Evolutionary conservation across 2,888 invertebrate species (phyloP).

Genomic region (Tromatobia lineatoria): DNA sequence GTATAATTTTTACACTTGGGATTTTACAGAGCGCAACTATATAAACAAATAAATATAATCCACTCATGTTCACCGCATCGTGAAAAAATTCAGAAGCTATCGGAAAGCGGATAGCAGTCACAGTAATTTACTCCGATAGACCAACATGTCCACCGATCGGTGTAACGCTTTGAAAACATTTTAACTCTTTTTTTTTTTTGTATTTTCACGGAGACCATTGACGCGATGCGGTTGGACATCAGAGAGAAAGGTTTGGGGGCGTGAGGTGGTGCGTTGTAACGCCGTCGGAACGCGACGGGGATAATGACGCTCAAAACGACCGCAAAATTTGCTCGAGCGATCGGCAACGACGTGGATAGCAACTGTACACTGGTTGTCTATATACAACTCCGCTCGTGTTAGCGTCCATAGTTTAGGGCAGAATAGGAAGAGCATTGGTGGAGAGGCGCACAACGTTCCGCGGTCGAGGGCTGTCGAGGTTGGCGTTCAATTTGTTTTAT

Average conservation of each 20-base stretch:
- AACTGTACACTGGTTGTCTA: neutral
- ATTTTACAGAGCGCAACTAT: no score
- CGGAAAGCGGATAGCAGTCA: neutral
- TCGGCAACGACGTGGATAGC: slow-evolving; percentile 48
- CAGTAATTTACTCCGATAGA: slow-evolving; percentile 5
- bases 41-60: no score
- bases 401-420: neutral
- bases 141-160: neutral
- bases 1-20: no score
- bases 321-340: slow-evolving; percentile 76
- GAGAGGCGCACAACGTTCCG: slow-evolving; percentile 25
- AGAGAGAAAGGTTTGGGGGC: neutral
- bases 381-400: neutral
- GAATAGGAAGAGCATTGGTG: slow-evolving; percentile 25
- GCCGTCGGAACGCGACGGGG: slow-evolving; percentile 36
- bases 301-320: slow-evolving; percentile 72
- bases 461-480: slow-evolving; percentile 31
- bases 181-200: neutral
- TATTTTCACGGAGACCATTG: slow-evolving; percentile 11
- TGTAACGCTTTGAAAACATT: slow-evolving; percentile 16
- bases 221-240: slow-evolving; percentile 4
- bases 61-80: neutral
- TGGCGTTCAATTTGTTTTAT: slow-evolving; percentile 70
- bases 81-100: neutral
- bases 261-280: slow-evolving; percentile 14